Percentiles rank a stretch among this genome's conserved stretches.
Conservation (phyloP, 2,797 vertebrate genomes). For the Graptemys geographica region DNA sequence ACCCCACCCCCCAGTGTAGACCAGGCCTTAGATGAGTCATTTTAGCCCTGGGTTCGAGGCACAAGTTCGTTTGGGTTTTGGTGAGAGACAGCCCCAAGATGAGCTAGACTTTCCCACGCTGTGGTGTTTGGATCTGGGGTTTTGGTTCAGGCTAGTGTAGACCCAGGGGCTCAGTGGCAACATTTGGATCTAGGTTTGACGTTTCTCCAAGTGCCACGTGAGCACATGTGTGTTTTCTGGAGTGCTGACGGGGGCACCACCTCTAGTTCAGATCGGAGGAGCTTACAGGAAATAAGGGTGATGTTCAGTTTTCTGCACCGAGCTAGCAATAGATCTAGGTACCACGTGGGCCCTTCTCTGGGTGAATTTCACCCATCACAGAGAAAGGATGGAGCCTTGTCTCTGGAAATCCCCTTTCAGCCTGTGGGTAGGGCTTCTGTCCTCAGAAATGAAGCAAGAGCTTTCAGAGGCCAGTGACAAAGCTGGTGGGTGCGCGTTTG, state of each 20-base stretch:
- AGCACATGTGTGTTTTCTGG: neutral
- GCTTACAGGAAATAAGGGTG: neutral
- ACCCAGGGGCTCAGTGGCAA: neutral
- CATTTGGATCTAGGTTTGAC: neutral
- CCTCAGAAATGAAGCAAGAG: neutral
- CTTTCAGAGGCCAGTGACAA: neutral
- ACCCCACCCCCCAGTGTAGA: too few species aligned
- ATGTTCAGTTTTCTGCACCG: neutral
- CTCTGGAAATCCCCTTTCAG: neutral
- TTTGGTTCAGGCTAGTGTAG: neutral
- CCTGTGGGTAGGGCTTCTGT: neutral
- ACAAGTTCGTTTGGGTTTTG: neutral
- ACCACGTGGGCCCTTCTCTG: neutral
- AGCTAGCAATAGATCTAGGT: neutral
- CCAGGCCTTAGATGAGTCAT: neutral
- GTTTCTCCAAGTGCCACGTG: neutral
- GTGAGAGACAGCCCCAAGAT: neutral
- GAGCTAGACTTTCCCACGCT: neutral
- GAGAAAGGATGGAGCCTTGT: neutral
- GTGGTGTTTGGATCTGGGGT: neutral
- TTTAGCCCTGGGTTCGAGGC: neutral
- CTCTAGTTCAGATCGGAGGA: neutral
- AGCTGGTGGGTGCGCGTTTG: accelerated
- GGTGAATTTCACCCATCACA: neutral
- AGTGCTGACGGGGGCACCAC: neutral